These are phyloP conservation scores for Nipponacmea schrenckii DNA, from an alignment of 2,888 invertebrate species.

Conservation along the genomic window DNA sequence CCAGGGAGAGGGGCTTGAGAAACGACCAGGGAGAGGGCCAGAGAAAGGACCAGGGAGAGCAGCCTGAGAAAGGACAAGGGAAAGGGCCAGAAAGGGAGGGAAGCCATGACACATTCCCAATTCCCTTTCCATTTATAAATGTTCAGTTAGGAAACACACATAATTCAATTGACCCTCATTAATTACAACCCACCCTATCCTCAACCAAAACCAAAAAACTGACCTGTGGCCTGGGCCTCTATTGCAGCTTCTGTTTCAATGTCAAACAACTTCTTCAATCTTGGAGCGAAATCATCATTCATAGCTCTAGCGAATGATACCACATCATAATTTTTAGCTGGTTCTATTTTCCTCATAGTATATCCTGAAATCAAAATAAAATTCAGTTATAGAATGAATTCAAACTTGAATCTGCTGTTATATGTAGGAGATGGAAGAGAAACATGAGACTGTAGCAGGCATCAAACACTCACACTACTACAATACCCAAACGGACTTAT, in stretches of 20 bases:
- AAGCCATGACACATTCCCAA: too few relatives aligned
- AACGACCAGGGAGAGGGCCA: too few relatives aligned
- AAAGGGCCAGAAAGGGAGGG: too few relatives aligned
- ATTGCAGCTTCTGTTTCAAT: constrained; percentile 66
- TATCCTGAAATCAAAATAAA: constrained; percentile 50
- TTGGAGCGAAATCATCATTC: constrained; percentile 67
- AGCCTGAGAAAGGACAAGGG: too few relatives aligned
- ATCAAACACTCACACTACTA: background rate
- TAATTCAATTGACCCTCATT: too few relatives aligned
- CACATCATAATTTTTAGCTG: constrained; percentile 67
- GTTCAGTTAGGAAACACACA: too few relatives aligned
- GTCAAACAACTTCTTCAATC: constrained; percentile 65
- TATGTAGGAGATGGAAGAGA: too few relatives aligned
- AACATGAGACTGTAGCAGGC: background rate
- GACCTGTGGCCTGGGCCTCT: constrained; percentile 63
- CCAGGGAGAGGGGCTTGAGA: too few relatives aligned
- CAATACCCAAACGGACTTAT: too few relatives aligned
- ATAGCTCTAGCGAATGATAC: constrained; percentile 67
- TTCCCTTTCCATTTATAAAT: too few relatives aligned
- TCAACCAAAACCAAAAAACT: background rate
- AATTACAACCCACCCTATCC: too few relatives aligned
- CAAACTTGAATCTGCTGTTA: background rate
- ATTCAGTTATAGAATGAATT: background rate
- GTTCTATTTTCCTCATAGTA: constrained; percentile 60
- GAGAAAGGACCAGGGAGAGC: too few relatives aligned